Evolutionary conservation across 1,140 invertebrate genomes (phyloP), one percentile per base, ranked within the genome.

Genomic region (Nasonia longicornis): DNA sequence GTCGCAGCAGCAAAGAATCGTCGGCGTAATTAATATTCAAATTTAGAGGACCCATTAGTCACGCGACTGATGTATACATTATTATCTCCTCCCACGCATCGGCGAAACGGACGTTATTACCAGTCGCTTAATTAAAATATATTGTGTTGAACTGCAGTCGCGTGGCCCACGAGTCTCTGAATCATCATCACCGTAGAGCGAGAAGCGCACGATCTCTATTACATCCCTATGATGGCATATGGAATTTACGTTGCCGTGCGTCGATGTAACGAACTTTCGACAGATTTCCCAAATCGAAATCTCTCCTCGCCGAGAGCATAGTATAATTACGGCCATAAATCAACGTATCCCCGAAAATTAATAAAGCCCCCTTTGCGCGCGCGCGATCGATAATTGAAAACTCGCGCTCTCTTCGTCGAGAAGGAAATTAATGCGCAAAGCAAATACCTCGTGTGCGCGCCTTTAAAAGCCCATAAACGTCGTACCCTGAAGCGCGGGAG

Each of bases 381-480:
- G 52, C 52, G 16, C 22, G 10, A 31, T 16, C 26, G 72, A 74
- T 76, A 76, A 76, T 76, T 76, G 74, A 66, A 76, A 76, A 64
- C 14, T 76, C 16, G 7, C 14, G 29, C 67, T 70, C 12, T 3
- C 26, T 26, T 26, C n/a, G 11, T 26, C 0, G 1, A 35, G 22
- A 22, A 66, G 66, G 22, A 70, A 35, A 70, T 31, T 14, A 35
- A 70, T 35, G 31, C 26, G 52, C 52, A 20, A 58, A 58, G 52
- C 52, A 58, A 58, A 70, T 70, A 38, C 4, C 69, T 12, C 69
- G 66, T 48, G 12, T 42, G 22, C 2, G 64, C 48, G 48, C 11
- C 31, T 76, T 76, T 76, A 76, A 76, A 76, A 35, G 4, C 58
- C 31, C 29, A 64, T 76, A 76, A 76, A 35, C 22, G 31, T 66